Conservation (phyloP, 2,113 vertebrate genomes). For the Dipodomys spectabilis region DNA sequence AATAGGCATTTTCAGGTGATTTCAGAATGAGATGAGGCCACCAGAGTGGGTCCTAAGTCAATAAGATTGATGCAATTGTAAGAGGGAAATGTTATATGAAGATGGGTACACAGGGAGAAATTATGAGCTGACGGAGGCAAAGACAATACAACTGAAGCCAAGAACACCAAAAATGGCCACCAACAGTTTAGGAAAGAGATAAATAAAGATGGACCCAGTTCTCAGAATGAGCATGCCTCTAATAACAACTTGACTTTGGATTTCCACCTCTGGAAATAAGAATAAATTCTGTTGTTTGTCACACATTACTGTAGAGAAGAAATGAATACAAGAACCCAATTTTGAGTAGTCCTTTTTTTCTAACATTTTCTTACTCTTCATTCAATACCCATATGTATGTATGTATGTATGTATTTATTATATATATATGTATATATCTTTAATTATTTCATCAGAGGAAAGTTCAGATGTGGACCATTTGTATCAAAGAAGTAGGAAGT, state of each 20-base stretch:
- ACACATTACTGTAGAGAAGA: not conserved
- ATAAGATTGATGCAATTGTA: not conserved
- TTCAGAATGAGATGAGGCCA: not conserved
- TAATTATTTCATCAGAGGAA: slow-evolving; percentile 2
- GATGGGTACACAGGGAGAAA: not conserved
- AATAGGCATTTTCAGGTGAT: not conserved
- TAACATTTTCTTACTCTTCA: not conserved
- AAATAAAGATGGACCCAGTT: not conserved
- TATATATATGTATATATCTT: not conserved
- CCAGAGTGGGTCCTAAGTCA: not conserved
- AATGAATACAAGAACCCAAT: not conserved
- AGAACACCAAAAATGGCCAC: not conserved
- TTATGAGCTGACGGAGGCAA: not conserved
- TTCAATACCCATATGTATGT: not conserved
- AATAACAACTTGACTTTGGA: not conserved
- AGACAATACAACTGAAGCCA: not conserved
- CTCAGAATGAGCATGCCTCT: not conserved
- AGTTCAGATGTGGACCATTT: not conserved
- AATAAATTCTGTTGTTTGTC: not conserved
- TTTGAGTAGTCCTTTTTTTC: not conserved
- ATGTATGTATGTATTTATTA: too few species aligned
- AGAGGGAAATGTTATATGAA: not conserved
- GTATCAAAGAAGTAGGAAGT: not conserved
- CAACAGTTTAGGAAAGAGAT: not conserved
- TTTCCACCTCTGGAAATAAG: not conserved